A percentile compares a stretch with the other conserved stretches of the same genome.
Evolutionary conservation across 37 sponge, comb jelly and placozoan species (phyloP).

Genomic region (Beroe ovata): DNA sequence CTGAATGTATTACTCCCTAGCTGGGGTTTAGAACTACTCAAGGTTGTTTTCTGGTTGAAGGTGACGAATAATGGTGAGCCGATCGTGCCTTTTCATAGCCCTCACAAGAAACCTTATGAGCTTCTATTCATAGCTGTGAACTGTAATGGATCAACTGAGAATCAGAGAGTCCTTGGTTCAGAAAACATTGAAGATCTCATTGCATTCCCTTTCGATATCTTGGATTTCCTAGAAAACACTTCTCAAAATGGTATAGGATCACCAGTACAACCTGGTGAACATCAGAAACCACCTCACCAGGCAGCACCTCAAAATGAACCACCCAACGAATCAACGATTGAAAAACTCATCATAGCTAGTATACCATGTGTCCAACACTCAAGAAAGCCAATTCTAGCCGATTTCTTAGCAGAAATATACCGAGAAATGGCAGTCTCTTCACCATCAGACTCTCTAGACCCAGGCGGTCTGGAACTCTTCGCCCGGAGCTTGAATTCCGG

Average conservation of each 20-base stretch:
- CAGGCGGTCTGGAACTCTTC: constrained; percentile 5
- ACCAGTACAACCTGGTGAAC: neutral
- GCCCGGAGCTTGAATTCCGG: constrained; percentile 21
- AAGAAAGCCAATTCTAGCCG: constrained; percentile 3
- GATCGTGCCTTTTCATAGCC: constrained; percentile 36
- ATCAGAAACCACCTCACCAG: neutral
- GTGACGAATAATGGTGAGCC: constrained; percentile 21
- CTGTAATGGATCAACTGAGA: neutral
- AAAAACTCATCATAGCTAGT: constrained; percentile 15
- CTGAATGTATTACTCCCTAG: neutral
- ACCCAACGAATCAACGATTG: neutral
- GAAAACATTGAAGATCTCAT: neutral
- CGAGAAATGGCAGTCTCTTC: neutral
- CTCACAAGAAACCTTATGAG: constrained; percentile 61
- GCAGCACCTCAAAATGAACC: neutral
- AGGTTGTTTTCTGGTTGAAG: constrained; percentile 46
- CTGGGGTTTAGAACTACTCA: neutral
- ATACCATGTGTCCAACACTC: constrained; percentile 55
- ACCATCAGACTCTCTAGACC: too few relatives aligned
- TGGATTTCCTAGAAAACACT: neutral
- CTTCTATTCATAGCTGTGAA: neutral
- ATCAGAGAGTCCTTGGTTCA: neutral
- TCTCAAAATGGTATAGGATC: neutral
- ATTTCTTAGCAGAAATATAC: neutral
- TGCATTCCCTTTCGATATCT: neutral